phyloP scores from a whole-genome alignment of 2,113 vertebrate genomes.

The Marcusenius ussheri region DNA sequence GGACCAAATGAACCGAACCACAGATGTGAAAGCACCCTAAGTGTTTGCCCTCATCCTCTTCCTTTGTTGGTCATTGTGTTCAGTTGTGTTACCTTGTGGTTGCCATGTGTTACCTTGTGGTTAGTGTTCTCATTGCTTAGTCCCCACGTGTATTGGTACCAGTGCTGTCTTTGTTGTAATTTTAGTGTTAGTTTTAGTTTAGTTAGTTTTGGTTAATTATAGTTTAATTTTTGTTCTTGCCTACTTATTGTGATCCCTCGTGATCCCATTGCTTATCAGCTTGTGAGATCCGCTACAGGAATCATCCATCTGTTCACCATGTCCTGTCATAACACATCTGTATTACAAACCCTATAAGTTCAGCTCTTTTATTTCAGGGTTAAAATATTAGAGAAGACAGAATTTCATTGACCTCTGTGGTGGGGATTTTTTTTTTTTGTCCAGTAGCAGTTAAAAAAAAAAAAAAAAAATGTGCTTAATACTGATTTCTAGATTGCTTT shows the following conservation, averaged over 20 bases:
- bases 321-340: background rate
- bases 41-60: background rate
- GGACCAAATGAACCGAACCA: no score
- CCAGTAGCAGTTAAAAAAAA: background rate
- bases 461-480: background rate
- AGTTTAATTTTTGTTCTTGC: background rate
- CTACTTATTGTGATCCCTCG: background rate
- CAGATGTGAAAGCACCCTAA: no score
- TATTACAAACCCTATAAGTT: background rate
- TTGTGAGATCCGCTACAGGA: background rate
- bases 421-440: background rate
- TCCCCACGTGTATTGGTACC: background rate
- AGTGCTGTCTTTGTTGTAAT: background rate
- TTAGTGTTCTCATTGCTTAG: background rate
- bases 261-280: background rate
- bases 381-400: background rate
- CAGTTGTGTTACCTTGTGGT: background rate
- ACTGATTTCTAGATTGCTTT: background rate
- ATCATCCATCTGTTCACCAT: background rate
- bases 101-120: background rate
- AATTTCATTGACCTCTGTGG: background rate
- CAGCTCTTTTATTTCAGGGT: background rate
- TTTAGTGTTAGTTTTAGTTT: no score
- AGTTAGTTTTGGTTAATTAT: background rate
- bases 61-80: background rate